phyloP scores from a whole-genome alignment of 1,140 invertebrate species.

The Carposina sasakii region DNA sequence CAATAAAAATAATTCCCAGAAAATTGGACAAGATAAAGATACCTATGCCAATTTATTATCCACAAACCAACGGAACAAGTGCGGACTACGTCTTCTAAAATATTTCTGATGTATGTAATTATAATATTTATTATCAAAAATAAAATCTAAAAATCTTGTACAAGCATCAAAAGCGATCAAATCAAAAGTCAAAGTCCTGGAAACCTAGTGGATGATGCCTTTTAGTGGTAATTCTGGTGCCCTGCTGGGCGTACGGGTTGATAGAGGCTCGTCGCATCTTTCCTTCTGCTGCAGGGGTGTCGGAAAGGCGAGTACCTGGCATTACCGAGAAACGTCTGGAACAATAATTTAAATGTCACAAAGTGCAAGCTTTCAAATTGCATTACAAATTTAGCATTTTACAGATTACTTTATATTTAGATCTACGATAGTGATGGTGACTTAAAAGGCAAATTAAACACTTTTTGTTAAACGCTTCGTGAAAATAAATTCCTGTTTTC shows the following conservation, averaged over 20 bases:
- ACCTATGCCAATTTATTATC: no score
- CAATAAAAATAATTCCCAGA: no score
- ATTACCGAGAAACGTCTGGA: constrained; percentile 55
- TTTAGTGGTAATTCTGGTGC: constrained; percentile 24
- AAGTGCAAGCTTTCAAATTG: neutral
- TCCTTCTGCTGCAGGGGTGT: constrained; percentile 6
- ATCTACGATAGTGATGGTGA: neutral
- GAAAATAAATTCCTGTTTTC: neutral
- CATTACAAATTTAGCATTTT: neutral
- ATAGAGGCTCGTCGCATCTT: constrained; percentile 41
- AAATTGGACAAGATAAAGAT: no score
- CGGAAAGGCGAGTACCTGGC: constrained; percentile 40
- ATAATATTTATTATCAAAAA: no score
- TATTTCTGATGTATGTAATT: no score
- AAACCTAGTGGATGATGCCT: constrained; percentile 37
- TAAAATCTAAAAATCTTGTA: no score
- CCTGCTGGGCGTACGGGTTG: constrained; percentile 32
- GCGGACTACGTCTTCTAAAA: no score
- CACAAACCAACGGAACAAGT: no score
- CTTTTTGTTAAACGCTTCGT: neutral
- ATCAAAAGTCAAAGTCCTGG: constrained; percentile 49
- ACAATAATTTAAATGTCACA: constrained; percentile 9
- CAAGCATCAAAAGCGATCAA: no score
- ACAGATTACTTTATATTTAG: neutral
- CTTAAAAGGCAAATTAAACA: neutral